Evolutionary conservation across 2,888 invertebrate species (phyloP), one percentile per base, ranked within the genome.

Genomic region (Cerceris rybyensis): DNA sequence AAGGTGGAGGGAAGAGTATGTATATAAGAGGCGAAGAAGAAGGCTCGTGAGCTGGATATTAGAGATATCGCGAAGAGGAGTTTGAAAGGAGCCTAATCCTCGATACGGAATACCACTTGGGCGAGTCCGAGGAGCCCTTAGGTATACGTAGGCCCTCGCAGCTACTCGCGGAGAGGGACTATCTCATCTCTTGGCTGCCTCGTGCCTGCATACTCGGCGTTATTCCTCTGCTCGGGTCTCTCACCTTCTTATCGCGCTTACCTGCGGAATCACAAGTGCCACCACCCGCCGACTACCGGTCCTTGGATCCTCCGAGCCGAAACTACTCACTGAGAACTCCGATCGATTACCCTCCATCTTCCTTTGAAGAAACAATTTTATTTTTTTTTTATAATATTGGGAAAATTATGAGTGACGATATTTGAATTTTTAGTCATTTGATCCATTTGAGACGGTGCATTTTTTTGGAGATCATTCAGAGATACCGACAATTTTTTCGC

Each of bases 221-320:
- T 70, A 80, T 78, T 78, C 55, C 60, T 60, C 43, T 63, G 49
- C 64, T n/a, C 46, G 60, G 52, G 46, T 54, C 70, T 71, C 75
- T 67, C 71, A 60, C 71, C 78, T 80, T 69, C 78, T 74, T 78
- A 78, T 80, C 80, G 58, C 9, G 16, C 50, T 16, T 28, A 61
- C 54, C 65, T 60, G 59, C 13, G 17, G 59, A 66, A 72, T 72
- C 71, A 66, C 52, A 66, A 72, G 57, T 72, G 64, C 65, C 65
- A 70, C 64, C 64, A 64, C 64, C 58, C 70, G 57, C 58, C 49
- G 65, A 75, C 71, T 78, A 75, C 78, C 50, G 70, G 66, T 39
- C 65, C 41, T 64, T 60, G 14, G 46, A 55, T 70, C 64, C 46
- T 41, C 7, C 17, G 57, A 60, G 16, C 11, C 11, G 14, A 42